A percentile compares a stretch with the other conserved stretches of the same genome.
These are phyloP conservation scores for Seira ritae DNA, from an alignment of 2,888 invertebrate species.

Conservation along the genomic window DNA sequence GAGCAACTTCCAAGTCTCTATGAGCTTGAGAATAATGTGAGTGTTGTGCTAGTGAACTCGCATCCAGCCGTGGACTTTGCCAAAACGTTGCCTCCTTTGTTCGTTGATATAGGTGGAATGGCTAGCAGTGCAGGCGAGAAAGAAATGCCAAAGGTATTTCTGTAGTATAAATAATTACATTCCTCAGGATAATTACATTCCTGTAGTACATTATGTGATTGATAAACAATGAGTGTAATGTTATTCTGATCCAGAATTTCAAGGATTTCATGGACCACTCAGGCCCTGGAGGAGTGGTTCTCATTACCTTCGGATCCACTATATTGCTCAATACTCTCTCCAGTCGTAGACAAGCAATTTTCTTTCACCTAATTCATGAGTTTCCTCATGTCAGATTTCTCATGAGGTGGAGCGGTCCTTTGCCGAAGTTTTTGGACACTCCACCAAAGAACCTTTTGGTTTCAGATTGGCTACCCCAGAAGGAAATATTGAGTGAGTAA, in stretches of 20 bases:
- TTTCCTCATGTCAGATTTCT: conserved; percentile 67
- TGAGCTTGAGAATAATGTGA: conserved; percentile 60
- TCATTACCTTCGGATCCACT: conserved; percentile 72
- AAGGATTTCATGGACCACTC: conserved; percentile 67
- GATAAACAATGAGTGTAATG: neutral
- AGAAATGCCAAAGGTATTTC: conserved; percentile 56
- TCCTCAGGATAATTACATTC: neutral
- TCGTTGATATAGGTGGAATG: conserved; percentile 70
- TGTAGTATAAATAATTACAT: neutral
- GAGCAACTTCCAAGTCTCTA: conserved; percentile 45
- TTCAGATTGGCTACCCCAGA: conserved; percentile 72
- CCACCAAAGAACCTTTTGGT: conserved; percentile 65
- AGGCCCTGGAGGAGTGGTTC: conserved; percentile 66
- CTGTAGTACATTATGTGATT: neutral
- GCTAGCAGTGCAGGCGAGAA: conserved; percentile 61
- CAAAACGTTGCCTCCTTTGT: conserved; percentile 64
- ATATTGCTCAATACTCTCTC: conserved; percentile 67
- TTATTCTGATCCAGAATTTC: conserved; percentile 41
- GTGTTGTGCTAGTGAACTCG: conserved; percentile 69
- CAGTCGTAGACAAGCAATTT: conserved; percentile 61
- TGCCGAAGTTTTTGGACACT: conserved; percentile 59
- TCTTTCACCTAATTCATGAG: conserved; percentile 68
- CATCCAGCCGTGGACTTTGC: conserved; percentile 70
- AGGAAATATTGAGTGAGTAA: conserved; percentile 67
- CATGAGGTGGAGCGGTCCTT: conserved; percentile 69